Evolutionary conservation across 2,797 vertebrate genomes (phyloP), one percentile per base, ranked within the genome.

Genomic region (Netta rufina): DNA sequence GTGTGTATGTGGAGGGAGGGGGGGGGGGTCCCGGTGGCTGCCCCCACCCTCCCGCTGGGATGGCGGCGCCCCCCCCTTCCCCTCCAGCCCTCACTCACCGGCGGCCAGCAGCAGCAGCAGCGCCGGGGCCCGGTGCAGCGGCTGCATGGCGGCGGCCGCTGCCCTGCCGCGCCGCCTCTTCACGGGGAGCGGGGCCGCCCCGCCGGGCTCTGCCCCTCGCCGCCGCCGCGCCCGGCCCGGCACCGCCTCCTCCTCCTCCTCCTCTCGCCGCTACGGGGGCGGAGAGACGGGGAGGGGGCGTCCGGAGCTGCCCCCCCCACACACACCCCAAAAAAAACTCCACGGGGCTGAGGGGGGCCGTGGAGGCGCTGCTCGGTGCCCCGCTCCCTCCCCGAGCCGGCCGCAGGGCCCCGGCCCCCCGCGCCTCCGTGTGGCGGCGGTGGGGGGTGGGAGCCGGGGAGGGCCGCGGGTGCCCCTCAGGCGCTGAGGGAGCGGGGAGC

Each of bases 121-220:
- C 87, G 95, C 95, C 89, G 88, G 88, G 67, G 87, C 91, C 41
- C 97, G 93, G 94, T 93, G 83, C 91, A 49, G 43, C 51, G 90
- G 83, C 92, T 92, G 92, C 92, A 95, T 94, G 92, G 87, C 91
- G 91, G 53, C 70, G 32, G 83, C 83, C 82, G 82, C 72, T 90
- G 84, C 69, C 83, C 92, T 81, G 76, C 77, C 92, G 89, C 72
- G 89, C 91, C 88, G 93, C 91, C 87, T 89, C 67, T 89, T 91
- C 92, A 92, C 82, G 74, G 72, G 89, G 87, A 93, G 86, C 93
- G 57, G 89, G 93, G 67, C 85, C 78, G 78, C 69, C 89, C 93
- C 84, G 54, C 72, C n/a, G 91, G 89, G 92, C 84, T 94, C 90
- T 89, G 84, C 93, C 92, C 87, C 93, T 91, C 71, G 36, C 53